A percentile compares a stretch with the other conserved stretches of the same genome.
phyloP scores from a whole-genome alignment of 2,113 vertebrate species.

The Megaceryle maxima region DNA sequence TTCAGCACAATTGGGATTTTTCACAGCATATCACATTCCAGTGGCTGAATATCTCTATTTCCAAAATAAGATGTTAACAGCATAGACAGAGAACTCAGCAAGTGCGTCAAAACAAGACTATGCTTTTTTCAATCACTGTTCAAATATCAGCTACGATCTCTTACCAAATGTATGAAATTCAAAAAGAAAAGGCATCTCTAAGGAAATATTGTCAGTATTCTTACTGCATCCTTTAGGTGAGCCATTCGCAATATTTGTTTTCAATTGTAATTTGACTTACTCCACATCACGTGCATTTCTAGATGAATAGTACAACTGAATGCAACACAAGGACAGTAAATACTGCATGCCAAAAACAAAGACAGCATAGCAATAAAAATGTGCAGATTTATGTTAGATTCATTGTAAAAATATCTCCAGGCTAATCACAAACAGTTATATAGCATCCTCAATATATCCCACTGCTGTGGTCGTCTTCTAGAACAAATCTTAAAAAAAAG shows the following conservation, averaged over 20 bases:
- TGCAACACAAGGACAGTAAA: neutral
- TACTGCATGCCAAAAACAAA: neutral
- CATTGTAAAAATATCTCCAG: neutral
- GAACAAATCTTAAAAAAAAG: neutral
- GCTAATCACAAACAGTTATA: neutral
- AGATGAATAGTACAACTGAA: neutral
- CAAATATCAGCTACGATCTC: neutral
- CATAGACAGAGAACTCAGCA: neutral
- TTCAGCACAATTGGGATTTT: neutral
- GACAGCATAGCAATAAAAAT: neutral
- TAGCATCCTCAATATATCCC: neutral
- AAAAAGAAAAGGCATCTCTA: neutral
- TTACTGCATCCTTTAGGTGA: neutral
- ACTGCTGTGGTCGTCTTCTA: neutral
- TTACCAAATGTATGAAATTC: neutral
- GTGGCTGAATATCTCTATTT: neutral
- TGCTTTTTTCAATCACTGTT: neutral
- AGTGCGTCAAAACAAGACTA: neutral
- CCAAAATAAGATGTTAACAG: constrained; percentile 10
- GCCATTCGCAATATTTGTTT: neutral
- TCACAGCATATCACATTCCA: neutral
- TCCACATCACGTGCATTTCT: neutral
- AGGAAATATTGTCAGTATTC: neutral
- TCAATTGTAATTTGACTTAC: neutral
- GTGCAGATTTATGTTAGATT: neutral